These are phyloP conservation scores for Solenopsis invicta DNA, from an alignment of 1,140 invertebrate species.

Conservation along the genomic window DNA sequence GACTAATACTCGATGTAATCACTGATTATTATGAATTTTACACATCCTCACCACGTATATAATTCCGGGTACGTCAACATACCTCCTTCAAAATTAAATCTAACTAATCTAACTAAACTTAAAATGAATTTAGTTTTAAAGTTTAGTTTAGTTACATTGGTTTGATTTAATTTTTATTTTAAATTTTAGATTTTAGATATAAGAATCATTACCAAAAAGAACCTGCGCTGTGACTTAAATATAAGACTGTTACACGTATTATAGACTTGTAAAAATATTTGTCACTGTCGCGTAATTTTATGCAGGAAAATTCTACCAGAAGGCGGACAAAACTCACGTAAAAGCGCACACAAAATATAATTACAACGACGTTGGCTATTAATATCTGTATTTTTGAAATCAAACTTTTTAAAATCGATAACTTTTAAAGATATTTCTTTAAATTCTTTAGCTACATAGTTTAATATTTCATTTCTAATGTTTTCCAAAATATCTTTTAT, in stretches of 20 bases:
- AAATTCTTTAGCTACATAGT: too few species aligned
- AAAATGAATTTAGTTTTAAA: too few species aligned
- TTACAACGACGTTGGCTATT: background rate
- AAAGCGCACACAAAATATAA: background rate
- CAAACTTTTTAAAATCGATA: too few species aligned
- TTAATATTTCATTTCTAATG: too few species aligned
- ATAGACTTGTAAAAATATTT: conserved; percentile 12
- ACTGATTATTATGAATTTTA: conserved; percentile 88
- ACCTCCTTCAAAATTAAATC: conserved; percentile 89
- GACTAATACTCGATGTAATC: conserved; percentile 89
- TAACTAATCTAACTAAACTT: too few species aligned
- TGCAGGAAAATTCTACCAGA: background rate
- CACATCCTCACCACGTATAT: conserved; percentile 88
- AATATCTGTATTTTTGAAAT: too few species aligned
- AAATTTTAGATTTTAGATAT: too few species aligned
- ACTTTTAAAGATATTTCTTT: too few species aligned
- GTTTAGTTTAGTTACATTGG: too few species aligned
- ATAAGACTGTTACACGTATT: conserved; percentile 6
- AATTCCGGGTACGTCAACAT: conserved; percentile 88
- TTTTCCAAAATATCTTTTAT: too few species aligned
- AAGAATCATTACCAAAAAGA: background rate
- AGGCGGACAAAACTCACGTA: background rate
- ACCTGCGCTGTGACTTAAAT: conserved; percentile 15
- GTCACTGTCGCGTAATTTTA: background rate
- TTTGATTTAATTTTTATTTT: too few species aligned